Evolutionary conservation across 1,140 invertebrate genomes (phyloP), one percentile per base, ranked within the genome.

Genomic region (Eubasilissa regina): DNA sequence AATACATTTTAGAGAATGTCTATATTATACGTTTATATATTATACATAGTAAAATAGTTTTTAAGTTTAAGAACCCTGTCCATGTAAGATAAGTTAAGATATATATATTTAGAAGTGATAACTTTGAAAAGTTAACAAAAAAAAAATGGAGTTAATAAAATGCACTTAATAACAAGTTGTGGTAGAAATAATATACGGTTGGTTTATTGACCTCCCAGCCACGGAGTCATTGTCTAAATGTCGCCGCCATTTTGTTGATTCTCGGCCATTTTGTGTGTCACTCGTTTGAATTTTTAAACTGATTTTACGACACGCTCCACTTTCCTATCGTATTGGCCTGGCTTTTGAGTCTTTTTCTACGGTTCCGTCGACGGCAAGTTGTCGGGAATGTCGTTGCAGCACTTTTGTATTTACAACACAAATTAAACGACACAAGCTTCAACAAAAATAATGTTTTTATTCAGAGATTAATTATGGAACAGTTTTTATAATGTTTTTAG

Each of bases 41-140:
- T 78, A 51, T 51, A 64, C 17, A 15, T 78, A 78, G 77, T 60
- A 73, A 73, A 60, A 64, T 82, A 82, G 81, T 79, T 77, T 77
- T 79, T 81, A 81, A 82, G 75, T 79, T 82, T 82, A 72, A 82
- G 44, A 82, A 82, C 77, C 81, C 81, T 82, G 81, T 82, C 81
- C 81, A 82, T 82, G 75, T 82, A 79, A 81, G 77, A 79, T 81
- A 81, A 82, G 81, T 53, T 81, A 79, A 74, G 74, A 25, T 25
- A 77, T 51, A 77, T 82, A 77, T 51, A 74, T 73, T 62, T 73
- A 62, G 58, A 72, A 73, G 68, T 78, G 44, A 78, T 73, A 45
- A 68, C 56, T 62, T 75, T 68, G 76, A 55, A 70, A 81, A 45
- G 35, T 70, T 56, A 81, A 80, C 60, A 25, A 66, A 17, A 66